A percentile compares a stretch with the other conserved stretches of the same genome.
Conservation (phyloP, 2,113 vertebrate genomes). For the Pseudopipra pipra region DNA sequence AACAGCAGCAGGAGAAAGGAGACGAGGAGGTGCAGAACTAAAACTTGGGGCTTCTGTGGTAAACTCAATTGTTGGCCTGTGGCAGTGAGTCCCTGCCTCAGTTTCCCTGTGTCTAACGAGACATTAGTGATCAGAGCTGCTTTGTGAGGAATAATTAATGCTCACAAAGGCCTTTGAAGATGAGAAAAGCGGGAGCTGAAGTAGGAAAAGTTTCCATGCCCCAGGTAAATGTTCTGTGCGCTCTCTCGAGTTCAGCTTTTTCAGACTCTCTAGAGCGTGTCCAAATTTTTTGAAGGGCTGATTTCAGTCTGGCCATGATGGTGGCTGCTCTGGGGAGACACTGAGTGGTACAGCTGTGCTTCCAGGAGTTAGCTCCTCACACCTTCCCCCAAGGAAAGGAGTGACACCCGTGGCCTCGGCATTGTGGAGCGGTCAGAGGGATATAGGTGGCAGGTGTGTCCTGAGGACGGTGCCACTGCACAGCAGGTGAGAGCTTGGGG, state of each 20-base stretch:
- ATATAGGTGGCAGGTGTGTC: neutral
- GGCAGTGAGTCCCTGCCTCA: neutral
- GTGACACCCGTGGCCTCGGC: neutral
- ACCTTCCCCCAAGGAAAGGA: neutral
- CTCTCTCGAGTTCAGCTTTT: neutral
- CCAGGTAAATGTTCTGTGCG: neutral
- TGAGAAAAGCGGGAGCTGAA: neutral
- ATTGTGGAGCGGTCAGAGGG: neutral
- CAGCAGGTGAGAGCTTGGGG: neutral
- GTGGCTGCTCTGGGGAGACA: neutral
- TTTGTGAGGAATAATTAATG: neutral
- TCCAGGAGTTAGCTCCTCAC: fast-evolving
- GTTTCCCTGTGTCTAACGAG: neutral
- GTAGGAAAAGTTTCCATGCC: neutral
- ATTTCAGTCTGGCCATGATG: neutral
- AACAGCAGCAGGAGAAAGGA: neutral
- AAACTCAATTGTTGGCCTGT: fast-evolving
- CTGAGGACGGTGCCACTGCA: neutral
- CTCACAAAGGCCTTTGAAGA: neutral
- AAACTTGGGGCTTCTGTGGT: neutral
- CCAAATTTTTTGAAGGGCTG: neutral
- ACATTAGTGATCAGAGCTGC: neutral
- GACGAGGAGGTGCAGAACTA: neutral
- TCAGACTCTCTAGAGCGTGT: neutral
- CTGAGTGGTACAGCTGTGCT: fast-evolving